A percentile compares a stretch with the other conserved stretches of the same genome.
Evolutionary conservation across 2,888 invertebrate species (phyloP).

Genomic region (Macrophya alboannulata): DNA sequence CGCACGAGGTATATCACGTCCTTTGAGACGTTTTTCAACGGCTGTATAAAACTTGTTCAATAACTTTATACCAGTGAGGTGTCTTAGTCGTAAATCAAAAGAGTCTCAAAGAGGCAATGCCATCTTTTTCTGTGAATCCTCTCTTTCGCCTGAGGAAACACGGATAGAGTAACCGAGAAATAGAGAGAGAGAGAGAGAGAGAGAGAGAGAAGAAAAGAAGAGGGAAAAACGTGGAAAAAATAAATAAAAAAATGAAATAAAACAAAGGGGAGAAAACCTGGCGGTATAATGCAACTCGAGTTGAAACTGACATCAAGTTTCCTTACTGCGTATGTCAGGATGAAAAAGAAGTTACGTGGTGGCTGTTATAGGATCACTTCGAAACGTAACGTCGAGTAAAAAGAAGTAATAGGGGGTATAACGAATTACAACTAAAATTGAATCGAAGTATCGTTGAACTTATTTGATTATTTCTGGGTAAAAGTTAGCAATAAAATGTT

Average conservation of each 20-base stretch:
- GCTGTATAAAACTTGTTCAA: constrained; percentile 43
- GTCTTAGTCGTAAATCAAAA: constrained; percentile 48
- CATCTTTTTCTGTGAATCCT: background rate
- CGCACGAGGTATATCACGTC: constrained; percentile 9
- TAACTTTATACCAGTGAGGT: constrained; percentile 38
- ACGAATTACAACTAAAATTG: background rate
- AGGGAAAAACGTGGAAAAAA: background rate
- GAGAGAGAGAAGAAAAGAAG: background rate
- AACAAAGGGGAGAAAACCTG: background rate
- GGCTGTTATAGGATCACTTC: background rate
- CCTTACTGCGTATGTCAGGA: constrained; percentile 4
- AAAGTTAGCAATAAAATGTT: background rate
- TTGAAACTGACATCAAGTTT: constrained; percentile 45
- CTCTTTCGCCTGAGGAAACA: constrained; percentile 3
- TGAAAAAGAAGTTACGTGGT: background rate
- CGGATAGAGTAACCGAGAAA: background rate
- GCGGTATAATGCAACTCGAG: constrained; percentile 29
- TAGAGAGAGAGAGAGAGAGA: background rate
- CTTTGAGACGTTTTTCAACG: constrained; percentile 36
- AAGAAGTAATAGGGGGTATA: background rate
- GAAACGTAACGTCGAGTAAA: background rate
- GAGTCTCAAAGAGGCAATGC: constrained; percentile 40
- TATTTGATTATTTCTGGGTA: background rate
- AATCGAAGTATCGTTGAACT: constrained; percentile 28
- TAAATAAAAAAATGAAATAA: background rate